Evolutionary conservation across 2,113 vertebrate species (phyloP).

Genomic region (Philantomba maxwellii): DNA sequence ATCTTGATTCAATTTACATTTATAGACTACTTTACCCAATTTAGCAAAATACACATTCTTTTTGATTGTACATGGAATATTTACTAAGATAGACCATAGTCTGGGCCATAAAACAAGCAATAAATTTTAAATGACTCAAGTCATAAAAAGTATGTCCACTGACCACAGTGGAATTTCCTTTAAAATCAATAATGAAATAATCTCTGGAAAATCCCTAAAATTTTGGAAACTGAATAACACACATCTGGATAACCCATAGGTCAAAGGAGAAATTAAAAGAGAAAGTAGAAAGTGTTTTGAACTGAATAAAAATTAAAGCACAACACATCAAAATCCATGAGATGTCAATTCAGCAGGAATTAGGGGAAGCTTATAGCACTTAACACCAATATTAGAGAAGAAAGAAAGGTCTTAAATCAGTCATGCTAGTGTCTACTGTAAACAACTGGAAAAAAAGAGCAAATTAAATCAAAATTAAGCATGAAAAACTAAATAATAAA

Average conservation of each 20-base stretch:
- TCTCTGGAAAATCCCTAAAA: conserved; percentile 53
- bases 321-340: not conserved
- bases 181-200: conserved; percentile 30
- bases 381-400: not conserved
- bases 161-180: conserved; percentile 47
- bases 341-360: not conserved
- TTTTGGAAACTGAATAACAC: conserved; percentile 50
- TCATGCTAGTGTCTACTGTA: not conserved
- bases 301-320: conserved; percentile 20
- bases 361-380: not conserved
- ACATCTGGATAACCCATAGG: not conserved
- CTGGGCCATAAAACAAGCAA: not conserved
- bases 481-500: conserved; percentile 3
- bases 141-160: conserved; percentile 32
- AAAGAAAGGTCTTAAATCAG: not conserved
- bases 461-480: not conserved
- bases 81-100: conserved; percentile 11
- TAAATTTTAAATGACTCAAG: conserved; percentile 23
- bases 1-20: not conserved
- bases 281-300: conserved; percentile 19
- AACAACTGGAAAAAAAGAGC: not conserved
- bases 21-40: not conserved
- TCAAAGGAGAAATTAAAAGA: conserved; percentile 40
- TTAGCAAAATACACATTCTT: conserved; percentile 22
- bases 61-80: not conserved